Percentiles rank a stretch among this genome's conserved stretches.
Evolutionary conservation across 2,888 invertebrate species (phyloP).

Genomic region (Sarcophaga rosellei): DNA sequence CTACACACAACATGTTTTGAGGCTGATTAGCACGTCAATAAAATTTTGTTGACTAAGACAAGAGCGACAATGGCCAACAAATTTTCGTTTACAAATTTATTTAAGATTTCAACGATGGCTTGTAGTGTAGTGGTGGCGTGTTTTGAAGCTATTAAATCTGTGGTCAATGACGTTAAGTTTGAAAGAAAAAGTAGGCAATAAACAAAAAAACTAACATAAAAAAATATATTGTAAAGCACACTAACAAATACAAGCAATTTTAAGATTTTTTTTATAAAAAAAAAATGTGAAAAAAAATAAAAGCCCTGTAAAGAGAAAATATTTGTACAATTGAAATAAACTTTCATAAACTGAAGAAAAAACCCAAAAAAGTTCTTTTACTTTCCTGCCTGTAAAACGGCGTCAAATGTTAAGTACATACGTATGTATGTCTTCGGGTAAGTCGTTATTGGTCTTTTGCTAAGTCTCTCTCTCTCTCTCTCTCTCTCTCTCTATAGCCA

Average conservation of each 20-base stretch:
- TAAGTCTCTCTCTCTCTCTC: too few species aligned
- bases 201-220: constrained; percentile 18
- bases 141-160: neutral
- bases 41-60: neutral
- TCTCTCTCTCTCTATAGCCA: too few species aligned
- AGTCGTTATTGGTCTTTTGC: too few species aligned
- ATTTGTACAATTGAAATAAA: too few species aligned
- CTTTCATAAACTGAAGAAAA: too few species aligned
- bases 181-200: neutral
- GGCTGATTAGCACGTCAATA: neutral
- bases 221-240: neutral
- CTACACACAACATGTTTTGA: neutral
- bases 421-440: too few species aligned
- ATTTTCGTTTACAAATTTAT: neutral
- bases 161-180: neutral
- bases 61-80: neutral
- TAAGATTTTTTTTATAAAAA: neutral
- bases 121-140: neutral
- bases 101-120: neutral
- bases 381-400: too few species aligned
- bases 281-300: neutral
- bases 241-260: neutral
- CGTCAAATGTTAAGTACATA: too few species aligned
- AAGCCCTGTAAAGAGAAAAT: too few species aligned
- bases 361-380: too few species aligned